Evolutionary conservation across 2,797 vertebrate genomes (phyloP), one percentile per base, ranked within the genome.

Genomic region (Denticeps clupeoides): DNA sequence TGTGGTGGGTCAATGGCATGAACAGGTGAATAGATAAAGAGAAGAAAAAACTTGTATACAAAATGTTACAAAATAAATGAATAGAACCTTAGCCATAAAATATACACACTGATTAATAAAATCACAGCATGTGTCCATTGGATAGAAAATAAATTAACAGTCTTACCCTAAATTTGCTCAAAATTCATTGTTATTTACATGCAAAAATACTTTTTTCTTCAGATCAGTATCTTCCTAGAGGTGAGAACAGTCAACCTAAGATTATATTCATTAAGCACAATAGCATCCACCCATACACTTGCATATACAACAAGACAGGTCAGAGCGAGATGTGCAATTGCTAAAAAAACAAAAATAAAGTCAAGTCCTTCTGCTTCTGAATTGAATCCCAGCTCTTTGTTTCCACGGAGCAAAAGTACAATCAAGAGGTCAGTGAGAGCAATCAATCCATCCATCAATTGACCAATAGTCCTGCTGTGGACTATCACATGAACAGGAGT

Each of bases 121-220:
- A 80, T 80, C 70, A 79, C 72, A 81, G 71, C 75, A 81, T 80
- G 68, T 49, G 21, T 58, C 45, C 56, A 74, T 56, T 62, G 58
- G 43, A 63, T 51, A 54, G 48, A 55, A 65, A 71, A 81, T 81
- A 82, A 81, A 81, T 81, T 75, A 83, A 75, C 53, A 77, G 49
- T 73, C 40, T 67, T 65, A 61, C 58, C 57, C 59, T 59, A 59
- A 28, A 59, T 56, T 74, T 76, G 55, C 63, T 74, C 53, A 22
- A 31, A 52, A 47, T 56, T 66, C 38, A 49, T 61, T 53, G 60
- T 67, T 73, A 74, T 77, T 59, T 76, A 75, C 70, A 77, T 21
- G 62, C 57, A 62, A 47, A 64, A 42, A 59, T 62, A 55, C 18
- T 26, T 27, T 8, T 25, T 49, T 47, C 15, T 22, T 56, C 35